Percentiles rank a stretch among this genome's conserved stretches.
Conservation (phyloP, 2,888 invertebrate species). For the Trachelus stipa region DNA sequence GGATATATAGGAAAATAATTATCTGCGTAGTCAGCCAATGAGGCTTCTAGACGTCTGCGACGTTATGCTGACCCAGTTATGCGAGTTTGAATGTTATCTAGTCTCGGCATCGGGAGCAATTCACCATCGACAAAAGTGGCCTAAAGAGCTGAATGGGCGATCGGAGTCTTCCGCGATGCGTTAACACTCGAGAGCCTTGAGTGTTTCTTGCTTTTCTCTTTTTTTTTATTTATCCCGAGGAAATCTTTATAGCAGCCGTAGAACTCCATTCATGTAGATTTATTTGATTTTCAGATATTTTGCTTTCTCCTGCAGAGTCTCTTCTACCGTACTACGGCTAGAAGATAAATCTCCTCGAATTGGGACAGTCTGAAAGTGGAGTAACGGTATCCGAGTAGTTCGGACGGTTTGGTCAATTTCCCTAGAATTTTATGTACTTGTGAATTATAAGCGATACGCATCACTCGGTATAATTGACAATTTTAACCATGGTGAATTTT, state of each 20-base stretch:
- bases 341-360: not conserved
- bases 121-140: constrained; percentile 7
- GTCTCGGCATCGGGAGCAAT: constrained; percentile 7
- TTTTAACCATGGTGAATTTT: not conserved
- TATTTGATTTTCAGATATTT: not conserved
- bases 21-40: not conserved
- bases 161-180: not conserved
- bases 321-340: not conserved
- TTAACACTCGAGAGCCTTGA: not conserved
- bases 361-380: not conserved
- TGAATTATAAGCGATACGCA: not conserved
- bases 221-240: not conserved
- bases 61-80: constrained; percentile 6
- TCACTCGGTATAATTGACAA: not conserved
- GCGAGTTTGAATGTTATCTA: constrained; percentile 12
- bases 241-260: not conserved
- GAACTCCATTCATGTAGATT: not conserved
- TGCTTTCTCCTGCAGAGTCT: not conserved
- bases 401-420: not conserved
- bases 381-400: not conserved
- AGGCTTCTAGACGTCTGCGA: not conserved
- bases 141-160: not conserved
- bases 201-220: too few relatives aligned
- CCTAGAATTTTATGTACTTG: not conserved
- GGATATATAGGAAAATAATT: not conserved